phyloP scores from a whole-genome alignment of 2,797 vertebrate genomes.

The Chromis chromis region DNA sequence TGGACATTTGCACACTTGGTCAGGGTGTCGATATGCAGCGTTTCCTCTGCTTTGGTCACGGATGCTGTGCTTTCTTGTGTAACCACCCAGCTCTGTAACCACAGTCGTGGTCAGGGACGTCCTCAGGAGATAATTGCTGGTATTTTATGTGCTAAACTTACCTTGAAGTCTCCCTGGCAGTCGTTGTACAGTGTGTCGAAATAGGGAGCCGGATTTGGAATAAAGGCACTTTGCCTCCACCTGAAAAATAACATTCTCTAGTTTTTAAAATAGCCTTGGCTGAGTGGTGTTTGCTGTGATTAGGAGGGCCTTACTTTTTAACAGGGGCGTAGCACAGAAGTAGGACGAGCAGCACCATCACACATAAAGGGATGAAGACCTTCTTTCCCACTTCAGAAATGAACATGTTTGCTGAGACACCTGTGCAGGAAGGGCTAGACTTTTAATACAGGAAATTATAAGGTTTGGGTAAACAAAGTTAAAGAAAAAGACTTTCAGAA shows the following conservation, averaged over 20 bases:
- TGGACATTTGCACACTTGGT: slow-evolving; percentile 33
- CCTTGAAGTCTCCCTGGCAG: slow-evolving; percentile 79
- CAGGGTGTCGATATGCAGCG: slow-evolving; percentile 72
- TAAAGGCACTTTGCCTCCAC: slow-evolving; percentile 59
- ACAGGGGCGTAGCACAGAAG: slow-evolving; percentile 47
- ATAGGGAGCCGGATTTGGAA: slow-evolving; percentile 81
- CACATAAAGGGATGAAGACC: slow-evolving; percentile 42
- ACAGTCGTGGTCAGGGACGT: slow-evolving; percentile 11
- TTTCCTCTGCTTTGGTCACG: slow-evolving; percentile 67
- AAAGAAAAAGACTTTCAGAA: too few relatives aligned
- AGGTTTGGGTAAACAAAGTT: too few relatives aligned
- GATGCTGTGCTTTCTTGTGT: slow-evolving; percentile 44
- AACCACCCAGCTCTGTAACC: slow-evolving; percentile 73
- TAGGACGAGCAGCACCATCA: slow-evolving; percentile 30
- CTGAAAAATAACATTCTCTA: slow-evolving; percentile 41
- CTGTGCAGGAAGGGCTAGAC: slow-evolving; percentile 24
- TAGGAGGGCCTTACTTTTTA: slow-evolving; percentile 64
- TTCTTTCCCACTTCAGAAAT: neutral
- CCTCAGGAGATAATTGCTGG: neutral
- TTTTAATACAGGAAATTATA: too few relatives aligned
- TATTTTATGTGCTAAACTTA: slow-evolving; percentile 14
- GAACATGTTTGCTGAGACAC: accelerated
- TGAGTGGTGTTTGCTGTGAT: neutral
- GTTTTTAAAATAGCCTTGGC: neutral
- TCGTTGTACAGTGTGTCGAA: slow-evolving; percentile 76